Evolutionary conservation across 2,888 invertebrate species (phyloP), one percentile per base, ranked within the genome.

Genomic region (Callyntrura guangdongensis): DNA sequence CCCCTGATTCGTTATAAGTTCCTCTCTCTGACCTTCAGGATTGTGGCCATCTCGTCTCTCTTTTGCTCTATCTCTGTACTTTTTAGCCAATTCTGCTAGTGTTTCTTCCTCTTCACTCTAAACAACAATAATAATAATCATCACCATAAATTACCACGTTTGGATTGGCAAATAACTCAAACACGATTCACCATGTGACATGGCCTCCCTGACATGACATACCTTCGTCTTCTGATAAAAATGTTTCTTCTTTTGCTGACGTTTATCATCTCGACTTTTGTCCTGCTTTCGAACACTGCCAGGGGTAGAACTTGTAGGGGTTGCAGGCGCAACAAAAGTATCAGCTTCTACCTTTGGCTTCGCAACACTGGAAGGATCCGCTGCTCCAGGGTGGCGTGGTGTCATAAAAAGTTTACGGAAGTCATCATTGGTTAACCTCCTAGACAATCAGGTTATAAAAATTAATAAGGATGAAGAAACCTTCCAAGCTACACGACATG

Each of bases 331-430:
- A 9, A 94, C 89, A 82, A 94, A 90, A 5, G 93, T 82, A 84
- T 93, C 89, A 17, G 93, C 86, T 8, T 89, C 89, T 4, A 59
- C 12, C 22, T 89, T 89, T 0, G 83, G 83, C 20, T 92, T 89
- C 59, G 92, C 53, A 20, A 89, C 22, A 81, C 85, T 91, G 8
- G 92, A 91, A 53, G 92, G 91, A 94, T 86, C 89, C 20, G 92
- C 92, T 27, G 92, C 93, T 3, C 94, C 92, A 0, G 97, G 97
- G 6, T 97, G 96, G 91, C 98, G 96, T 0, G 99, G 99, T 0
- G 99, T 99, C 97, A 99, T 99, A 93, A 99, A 95, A 83, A 99
- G 95, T 95, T 98, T 99, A 86, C 99, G 97, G 95, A 99, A 99
- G 95, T 99, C 99, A 95, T 98, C 99, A 96, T 99, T 99, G 9